These are phyloP conservation scores for Aphaenogaster ashmeadi DNA, from an alignment of 1,140 invertebrate genomes.

Conservation along the genomic window DNA sequence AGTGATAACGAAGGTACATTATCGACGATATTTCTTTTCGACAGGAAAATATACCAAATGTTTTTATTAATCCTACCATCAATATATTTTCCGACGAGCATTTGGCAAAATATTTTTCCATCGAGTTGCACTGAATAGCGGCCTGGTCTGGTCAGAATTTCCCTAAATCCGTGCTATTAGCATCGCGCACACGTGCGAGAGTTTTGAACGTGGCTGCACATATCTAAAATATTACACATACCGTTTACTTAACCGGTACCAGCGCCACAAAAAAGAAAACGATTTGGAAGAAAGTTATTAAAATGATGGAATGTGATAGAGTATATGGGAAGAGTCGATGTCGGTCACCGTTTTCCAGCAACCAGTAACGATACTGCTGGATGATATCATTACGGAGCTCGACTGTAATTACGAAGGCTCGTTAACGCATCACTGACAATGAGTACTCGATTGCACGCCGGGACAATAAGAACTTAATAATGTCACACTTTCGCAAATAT, in stretches of 20 bases:
- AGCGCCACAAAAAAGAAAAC: neutral
- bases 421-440: conserved; percentile 55
- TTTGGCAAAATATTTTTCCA: conserved; percentile 23
- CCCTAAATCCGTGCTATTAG: conserved; percentile 21
- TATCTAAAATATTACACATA: conserved; percentile 8
- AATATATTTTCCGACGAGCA: neutral
- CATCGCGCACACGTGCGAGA: conserved; percentile 6
- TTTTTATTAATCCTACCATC: conserved; percentile 28
- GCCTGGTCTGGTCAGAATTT: neutral
- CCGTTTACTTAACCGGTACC: neutral
- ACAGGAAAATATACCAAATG: neutral
- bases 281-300: conserved; percentile 31
- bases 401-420: conserved; percentile 64
- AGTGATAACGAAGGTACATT: conserved; percentile 23
- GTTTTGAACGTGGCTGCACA: neutral
- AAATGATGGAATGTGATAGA: neutral
- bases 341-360: conserved; percentile 45
- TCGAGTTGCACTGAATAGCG: neutral
- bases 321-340: neutral
- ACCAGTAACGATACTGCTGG: conserved; percentile 41
- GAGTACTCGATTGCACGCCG: conserved; percentile 40
- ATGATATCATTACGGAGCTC: conserved; percentile 57
- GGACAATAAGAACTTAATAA: conserved; percentile 66
- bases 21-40: conserved; percentile 3
- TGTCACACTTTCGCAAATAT: conserved; percentile 54